phyloP scores from a whole-genome alignment of 2,888 invertebrate genomes.

The Andrena bicolor region DNA sequence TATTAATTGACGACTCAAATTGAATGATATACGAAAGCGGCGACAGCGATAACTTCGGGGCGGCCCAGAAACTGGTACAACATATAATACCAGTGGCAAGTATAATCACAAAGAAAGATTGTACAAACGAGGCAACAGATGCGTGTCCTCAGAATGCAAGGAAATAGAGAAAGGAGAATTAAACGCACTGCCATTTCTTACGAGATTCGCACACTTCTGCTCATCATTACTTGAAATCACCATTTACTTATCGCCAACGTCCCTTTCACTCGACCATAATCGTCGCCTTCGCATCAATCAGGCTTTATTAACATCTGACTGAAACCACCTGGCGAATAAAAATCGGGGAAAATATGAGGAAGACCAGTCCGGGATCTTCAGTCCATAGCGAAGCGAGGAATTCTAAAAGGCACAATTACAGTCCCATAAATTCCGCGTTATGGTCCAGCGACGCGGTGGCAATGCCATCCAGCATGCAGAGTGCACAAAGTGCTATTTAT shows the following conservation, averaged over 20 bases:
- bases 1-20: conserved; percentile 52
- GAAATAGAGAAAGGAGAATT: too few relatives aligned
- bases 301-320: neutral
- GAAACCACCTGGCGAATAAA: neutral
- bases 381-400: neutral
- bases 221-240: neutral
- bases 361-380: neutral
- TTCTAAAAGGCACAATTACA: neutral
- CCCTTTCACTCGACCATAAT: conserved; percentile 5
- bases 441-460: neutral
- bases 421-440: conserved; percentile 3
- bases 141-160: too few relatives aligned
- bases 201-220: neutral
- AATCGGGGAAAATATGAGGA: neutral
- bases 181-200: too few relatives aligned
- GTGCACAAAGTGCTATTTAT: conserved; percentile 36
- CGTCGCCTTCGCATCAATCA: neutral
- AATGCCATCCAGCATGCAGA: neutral
- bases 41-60: neutral
- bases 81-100: too few relatives aligned
- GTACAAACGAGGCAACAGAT: too few relatives aligned
- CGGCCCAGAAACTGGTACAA: too few relatives aligned
- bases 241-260: neutral
- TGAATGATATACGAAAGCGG: conserved; percentile 44
- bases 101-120: neutral